phyloP scores from a whole-genome alignment of 1,140 invertebrate species.

The Sminthurides bifidus region DNA sequence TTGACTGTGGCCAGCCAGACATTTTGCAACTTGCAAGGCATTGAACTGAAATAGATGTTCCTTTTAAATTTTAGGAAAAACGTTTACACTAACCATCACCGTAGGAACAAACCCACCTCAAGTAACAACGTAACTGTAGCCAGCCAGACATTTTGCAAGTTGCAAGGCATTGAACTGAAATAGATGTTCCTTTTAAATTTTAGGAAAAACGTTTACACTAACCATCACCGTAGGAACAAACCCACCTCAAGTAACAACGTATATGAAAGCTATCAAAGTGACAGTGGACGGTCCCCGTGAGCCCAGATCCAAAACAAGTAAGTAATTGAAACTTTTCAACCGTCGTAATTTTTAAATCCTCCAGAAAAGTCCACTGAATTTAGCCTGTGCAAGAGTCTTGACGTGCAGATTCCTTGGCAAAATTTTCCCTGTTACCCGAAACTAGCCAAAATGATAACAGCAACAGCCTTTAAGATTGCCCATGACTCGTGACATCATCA shows the following conservation, averaged over 20 bases:
- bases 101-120: constrained; percentile 84
- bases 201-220: constrained; percentile 94
- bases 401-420: neutral
- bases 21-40: no score
- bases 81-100: constrained; percentile 92
- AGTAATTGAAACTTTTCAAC: constrained; percentile 42
- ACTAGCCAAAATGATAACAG: no score
- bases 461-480: no score
- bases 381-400: neutral
- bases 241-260: constrained; percentile 91
- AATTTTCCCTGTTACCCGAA: neutral
- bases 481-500: no score
- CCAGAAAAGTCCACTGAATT: neutral
- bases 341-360: neutral
- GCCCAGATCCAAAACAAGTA: constrained; percentile 91
- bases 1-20: no score
- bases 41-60: no score
- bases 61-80: constrained; percentile 66
- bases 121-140: no score
- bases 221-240: constrained; percentile 87
- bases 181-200: no score
- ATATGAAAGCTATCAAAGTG: constrained; percentile 96
- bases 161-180: no score
- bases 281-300: constrained; percentile 96
- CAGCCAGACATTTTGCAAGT: no score